A percentile compares a stretch with the other conserved stretches of the same genome.
Evolutionary conservation across 2,113 vertebrate species (phyloP).

Genomic region (Ginglymostoma cirratum): DNA sequence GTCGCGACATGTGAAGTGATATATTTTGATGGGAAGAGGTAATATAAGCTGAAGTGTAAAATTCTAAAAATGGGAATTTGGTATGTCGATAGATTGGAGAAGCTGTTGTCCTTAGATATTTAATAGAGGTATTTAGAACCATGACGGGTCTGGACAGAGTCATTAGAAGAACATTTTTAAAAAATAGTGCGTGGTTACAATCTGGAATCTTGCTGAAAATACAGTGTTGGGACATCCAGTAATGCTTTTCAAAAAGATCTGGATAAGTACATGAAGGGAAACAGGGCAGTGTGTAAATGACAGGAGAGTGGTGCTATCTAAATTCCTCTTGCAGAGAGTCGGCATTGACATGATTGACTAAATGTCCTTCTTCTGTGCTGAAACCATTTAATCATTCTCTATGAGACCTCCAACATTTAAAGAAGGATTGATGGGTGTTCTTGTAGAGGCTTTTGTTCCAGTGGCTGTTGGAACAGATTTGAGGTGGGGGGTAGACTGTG

Average conservation of each 20-base stretch:
- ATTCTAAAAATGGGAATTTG: not conserved
- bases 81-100: not conserved
- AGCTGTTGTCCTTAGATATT: too few relatives aligned
- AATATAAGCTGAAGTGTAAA: not conserved
- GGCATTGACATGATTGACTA: not conserved
- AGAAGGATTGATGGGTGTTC: not conserved
- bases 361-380: not conserved
- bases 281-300: not conserved
- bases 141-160: not conserved
- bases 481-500: not conserved
- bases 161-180: not conserved
- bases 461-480: not conserved
- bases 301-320: not conserved
- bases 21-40: not conserved
- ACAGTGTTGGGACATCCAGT: not conserved
- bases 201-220: not conserved
- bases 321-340: not conserved
- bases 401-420: not conserved
- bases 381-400: not conserved
- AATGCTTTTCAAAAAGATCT: not conserved
- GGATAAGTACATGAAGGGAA: not conserved
- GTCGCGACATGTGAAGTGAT: not conserved
- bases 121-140: not conserved
- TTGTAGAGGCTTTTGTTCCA: not conserved
- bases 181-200: not conserved